Percentiles rank a stretch among this genome's conserved stretches.
These are phyloP conservation scores for Tetranychus cinnabarinus DNA, from an alignment of 1,140 invertebrate species.

Conservation along the genomic window DNA sequence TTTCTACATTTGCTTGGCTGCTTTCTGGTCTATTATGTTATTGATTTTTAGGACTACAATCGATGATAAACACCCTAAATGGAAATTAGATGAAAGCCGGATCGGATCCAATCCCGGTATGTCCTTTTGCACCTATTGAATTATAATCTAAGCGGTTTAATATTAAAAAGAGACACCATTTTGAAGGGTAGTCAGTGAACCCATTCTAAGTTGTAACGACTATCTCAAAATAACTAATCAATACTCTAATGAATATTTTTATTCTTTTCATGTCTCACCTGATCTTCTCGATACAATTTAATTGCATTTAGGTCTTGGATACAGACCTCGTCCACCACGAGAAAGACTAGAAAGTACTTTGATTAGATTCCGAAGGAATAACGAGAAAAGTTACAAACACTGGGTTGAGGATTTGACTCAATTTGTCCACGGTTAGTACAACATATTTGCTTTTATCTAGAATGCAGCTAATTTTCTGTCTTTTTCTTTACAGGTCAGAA, in stretches of 20 bases:
- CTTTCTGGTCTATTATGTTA: constrained; percentile 70
- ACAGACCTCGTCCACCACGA: constrained; percentile 66
- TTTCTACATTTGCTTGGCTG: constrained; percentile 60
- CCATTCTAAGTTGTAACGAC: neutral
- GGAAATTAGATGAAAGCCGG: constrained; percentile 51
- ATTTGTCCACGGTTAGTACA: constrained; percentile 41
- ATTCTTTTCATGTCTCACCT: neutral
- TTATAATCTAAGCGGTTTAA: no score
- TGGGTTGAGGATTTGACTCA: constrained; percentile 48
- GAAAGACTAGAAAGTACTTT: constrained; percentile 74
- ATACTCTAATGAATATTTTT: neutral
- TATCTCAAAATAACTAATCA: no score
- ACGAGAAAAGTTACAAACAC: constrained; percentile 46
- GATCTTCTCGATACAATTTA: neutral
- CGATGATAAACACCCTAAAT: constrained; percentile 57
- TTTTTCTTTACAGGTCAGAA: no score
- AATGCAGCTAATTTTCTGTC: no score
- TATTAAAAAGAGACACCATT: no score
- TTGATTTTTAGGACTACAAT: constrained; percentile 79
- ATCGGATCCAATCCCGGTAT: constrained; percentile 60
- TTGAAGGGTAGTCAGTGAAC: constrained; percentile 2
- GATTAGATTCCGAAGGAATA: constrained; percentile 56
- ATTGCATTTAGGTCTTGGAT: constrained; percentile 44
- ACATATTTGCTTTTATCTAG: no score
- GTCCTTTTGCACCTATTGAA: no score